Conservation (phyloP, 2,113 vertebrate genomes). For the Vidua chalybeata region DNA sequence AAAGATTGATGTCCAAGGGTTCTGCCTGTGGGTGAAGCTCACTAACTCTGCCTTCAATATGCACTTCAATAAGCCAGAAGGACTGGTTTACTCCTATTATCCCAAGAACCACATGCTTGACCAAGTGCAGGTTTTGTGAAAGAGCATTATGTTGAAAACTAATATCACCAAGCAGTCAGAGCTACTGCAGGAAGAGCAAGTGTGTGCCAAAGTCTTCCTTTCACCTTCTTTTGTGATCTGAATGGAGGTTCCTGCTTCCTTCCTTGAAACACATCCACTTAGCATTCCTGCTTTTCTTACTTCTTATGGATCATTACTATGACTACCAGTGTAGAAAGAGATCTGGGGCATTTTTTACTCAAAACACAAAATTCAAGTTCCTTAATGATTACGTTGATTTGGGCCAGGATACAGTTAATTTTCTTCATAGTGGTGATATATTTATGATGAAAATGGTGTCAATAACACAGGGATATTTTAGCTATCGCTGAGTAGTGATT, state of each 20-base stretch:
- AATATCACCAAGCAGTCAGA: neutral
- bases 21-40: neutral
- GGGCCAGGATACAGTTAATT: neutral
- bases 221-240: neutral
- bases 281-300: neutral
- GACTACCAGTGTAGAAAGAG: neutral
- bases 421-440: neutral
- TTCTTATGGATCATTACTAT: neutral
- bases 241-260: neutral
- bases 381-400: neutral
- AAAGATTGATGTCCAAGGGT: neutral
- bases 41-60: neutral
- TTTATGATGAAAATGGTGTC: neutral
- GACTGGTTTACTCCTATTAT: neutral
- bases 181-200: neutral
- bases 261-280: neutral
- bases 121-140: neutral
- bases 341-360: neutral
- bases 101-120: neutral
- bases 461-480: neutral
- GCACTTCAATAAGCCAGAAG: neutral
- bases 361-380: neutral
- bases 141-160: neutral
- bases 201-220: neutral
- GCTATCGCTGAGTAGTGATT: neutral